Evolutionary conservation across 2,888 invertebrate species (phyloP).

Genomic region (Hipparchia semele): DNA sequence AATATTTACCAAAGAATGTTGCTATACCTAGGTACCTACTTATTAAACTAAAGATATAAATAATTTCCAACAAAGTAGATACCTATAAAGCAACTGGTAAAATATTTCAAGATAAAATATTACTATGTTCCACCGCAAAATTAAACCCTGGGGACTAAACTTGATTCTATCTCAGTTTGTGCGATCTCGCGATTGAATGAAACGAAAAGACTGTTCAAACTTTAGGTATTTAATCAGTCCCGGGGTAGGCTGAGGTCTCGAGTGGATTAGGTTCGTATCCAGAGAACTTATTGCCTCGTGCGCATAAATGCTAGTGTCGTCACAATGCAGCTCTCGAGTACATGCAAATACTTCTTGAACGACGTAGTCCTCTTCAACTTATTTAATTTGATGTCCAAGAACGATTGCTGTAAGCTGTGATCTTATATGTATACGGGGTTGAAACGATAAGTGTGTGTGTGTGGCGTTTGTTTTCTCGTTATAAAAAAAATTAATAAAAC

Average conservation of each 20-base stretch:
- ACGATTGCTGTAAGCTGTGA: no score
- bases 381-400: background rate
- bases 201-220: background rate
- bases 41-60: no score
- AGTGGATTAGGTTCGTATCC: background rate
- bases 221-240: background rate
- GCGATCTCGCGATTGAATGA: constrained; percentile 3
- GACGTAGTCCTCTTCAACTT: constrained; percentile 4
- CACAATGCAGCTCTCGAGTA: constrained; percentile 1
- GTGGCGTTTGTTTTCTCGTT: no score
- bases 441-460: no score
- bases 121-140: background rate
- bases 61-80: background rate
- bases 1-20: no score
- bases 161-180: constrained; percentile 1
- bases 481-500: no score
- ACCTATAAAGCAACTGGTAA: background rate
- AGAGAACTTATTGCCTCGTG: constrained; percentile 1
- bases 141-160: constrained; percentile 5
- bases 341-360: background rate
- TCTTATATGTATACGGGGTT: no score
- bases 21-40: no score
- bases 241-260: background rate
- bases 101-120: background rate
- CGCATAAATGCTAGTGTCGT: background rate